phyloP scores from a whole-genome alignment of 1,140 invertebrate species.

The Subanguina moxae region DNA sequence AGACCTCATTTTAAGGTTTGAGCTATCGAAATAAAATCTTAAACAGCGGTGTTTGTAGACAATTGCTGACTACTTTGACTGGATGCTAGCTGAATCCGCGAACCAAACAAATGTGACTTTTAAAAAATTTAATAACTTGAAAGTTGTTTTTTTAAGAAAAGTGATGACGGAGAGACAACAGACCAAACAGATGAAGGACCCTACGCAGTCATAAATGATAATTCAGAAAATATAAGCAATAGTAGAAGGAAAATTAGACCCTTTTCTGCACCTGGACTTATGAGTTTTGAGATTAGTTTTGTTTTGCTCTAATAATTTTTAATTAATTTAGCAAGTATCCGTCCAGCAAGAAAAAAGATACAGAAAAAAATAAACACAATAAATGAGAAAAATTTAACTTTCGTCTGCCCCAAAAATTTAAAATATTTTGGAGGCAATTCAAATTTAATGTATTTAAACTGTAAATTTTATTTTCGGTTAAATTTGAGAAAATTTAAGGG shows the following conservation, averaged over 20 bases:
- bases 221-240: not conserved
- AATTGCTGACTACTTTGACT: conserved; percentile 46
- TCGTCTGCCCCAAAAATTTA: too few species aligned
- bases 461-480: too few species aligned
- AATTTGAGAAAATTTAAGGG: too few species aligned
- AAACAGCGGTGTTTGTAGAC: conserved; percentile 30
- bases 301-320: too few species aligned
- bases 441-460: too few species aligned
- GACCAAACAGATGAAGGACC: conserved; percentile 19
- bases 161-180: conserved; percentile 25
- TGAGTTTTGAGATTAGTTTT: conserved; percentile 45
- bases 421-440: too few species aligned
- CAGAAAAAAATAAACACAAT: too few species aligned
- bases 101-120: conserved; percentile 16
- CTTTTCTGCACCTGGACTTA: conserved; percentile 40
- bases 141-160: conserved; percentile 14
- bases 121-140: too few species aligned
- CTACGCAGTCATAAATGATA: conserved; percentile 26
- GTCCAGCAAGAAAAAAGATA: too few species aligned
- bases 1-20: conserved; percentile 33
- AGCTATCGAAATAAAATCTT: not conserved
- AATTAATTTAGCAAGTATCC: too few species aligned
- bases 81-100: conserved; percentile 34
- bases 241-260: conserved; percentile 24
- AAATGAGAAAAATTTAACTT: too few species aligned